Evolutionary conservation across 2,113 vertebrate genomes (phyloP).

Genomic region (Melanotaenia duboulayi): DNA sequence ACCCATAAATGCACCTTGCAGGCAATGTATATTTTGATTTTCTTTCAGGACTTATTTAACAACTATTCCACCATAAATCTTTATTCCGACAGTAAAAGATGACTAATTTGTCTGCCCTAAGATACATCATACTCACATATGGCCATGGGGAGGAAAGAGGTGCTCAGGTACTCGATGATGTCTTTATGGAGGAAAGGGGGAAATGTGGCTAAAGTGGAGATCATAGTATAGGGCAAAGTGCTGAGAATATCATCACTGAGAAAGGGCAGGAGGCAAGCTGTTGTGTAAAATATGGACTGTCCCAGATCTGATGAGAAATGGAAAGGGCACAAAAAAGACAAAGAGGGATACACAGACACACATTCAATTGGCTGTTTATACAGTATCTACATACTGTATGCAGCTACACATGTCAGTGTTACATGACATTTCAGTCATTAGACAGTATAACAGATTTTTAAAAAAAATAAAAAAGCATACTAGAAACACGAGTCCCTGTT

Average conservation of each 20-base stretch:
- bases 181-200: slow-evolving; percentile 99
- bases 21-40: background rate
- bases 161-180: slow-evolving; percentile 99
- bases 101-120: background rate
- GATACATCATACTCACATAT: slow-evolving; percentile 91
- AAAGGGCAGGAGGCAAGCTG: slow-evolving; percentile 98
- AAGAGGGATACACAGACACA: slow-evolving; percentile 81
- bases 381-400: slow-evolving; percentile 73
- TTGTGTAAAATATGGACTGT: slow-evolving; percentile 99
- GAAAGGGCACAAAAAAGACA: slow-evolving; percentile 61
- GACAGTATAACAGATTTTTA: slow-evolving; percentile 14
- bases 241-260: slow-evolving; percentile 99
- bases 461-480: slow-evolving; percentile 25
- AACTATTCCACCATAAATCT: background rate
- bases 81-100: background rate
- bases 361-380: slow-evolving; percentile 76
- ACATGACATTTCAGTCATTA: slow-evolving; percentile 33
- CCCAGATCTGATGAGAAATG: slow-evolving; percentile 91
- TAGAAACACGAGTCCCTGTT: slow-evolving; percentile 29
- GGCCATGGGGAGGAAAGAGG: slow-evolving; percentile 99
- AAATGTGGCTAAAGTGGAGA: slow-evolving; percentile 99
- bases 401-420: slow-evolving; percentile 51
- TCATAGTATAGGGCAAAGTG: slow-evolving; percentile 99
- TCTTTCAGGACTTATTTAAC: background rate
- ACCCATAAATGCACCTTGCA: background rate